Conservation (phyloP, 2,888 invertebrate genomes). For the Epiblema foenella region DNA sequence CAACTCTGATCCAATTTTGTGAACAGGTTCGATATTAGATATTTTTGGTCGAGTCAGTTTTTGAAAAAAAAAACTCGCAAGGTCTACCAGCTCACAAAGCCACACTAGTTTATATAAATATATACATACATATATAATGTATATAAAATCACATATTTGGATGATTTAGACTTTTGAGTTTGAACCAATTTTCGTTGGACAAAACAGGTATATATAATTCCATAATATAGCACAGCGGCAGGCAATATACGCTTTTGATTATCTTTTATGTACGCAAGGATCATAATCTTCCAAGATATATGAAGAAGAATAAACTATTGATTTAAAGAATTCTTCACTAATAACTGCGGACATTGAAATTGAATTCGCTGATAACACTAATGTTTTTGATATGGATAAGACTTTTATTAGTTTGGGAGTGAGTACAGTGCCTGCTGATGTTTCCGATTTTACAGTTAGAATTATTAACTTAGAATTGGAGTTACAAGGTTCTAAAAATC, state of each 20-base stretch:
- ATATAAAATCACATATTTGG: slow-evolving; percentile 75
- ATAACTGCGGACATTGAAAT: slow-evolving; percentile 78
- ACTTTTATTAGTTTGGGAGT: slow-evolving; percentile 68
- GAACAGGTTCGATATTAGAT: too few species aligned
- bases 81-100: too few species aligned
- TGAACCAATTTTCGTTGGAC: slow-evolving; percentile 77
- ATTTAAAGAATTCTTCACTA: slow-evolving; percentile 82
- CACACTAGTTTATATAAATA: too few species aligned
- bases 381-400: slow-evolving; percentile 77
- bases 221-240: background rate
- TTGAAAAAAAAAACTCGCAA: too few species aligned
- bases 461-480: background rate
- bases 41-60: too few species aligned
- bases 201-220: slow-evolving; percentile 60
- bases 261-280: background rate
- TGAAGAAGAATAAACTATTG: slow-evolving; percentile 76
- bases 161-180: slow-evolving; percentile 76
- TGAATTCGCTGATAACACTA: slow-evolving; percentile 71
- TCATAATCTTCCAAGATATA: slow-evolving; percentile 67
- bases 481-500: background rate
- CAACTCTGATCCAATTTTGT: too few species aligned
- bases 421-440: slow-evolving; percentile 25
- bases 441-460: background rate
- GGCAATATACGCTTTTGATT: too few species aligned
- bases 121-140: too few species aligned